phyloP scores from a whole-genome alignment of 2,113 vertebrate species.

The Castor canadensis region DNA sequence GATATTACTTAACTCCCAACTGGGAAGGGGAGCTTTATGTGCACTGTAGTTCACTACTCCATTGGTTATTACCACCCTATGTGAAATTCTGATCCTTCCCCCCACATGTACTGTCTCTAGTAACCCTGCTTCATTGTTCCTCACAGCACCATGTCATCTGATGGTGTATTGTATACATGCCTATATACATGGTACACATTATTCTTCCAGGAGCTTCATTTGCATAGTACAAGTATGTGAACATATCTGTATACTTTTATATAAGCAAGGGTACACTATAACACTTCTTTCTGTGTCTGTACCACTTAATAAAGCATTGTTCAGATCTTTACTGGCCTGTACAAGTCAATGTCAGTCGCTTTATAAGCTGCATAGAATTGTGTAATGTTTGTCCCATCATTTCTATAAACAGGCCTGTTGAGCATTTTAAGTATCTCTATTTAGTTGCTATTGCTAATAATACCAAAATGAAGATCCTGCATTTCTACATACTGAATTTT shows the following conservation, averaged over 20 bases:
- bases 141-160: neutral
- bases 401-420: neutral
- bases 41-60: neutral
- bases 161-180: neutral
- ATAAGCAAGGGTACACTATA: neutral
- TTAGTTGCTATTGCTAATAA: neutral
- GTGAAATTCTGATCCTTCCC: neutral
- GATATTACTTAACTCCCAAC: neutral
- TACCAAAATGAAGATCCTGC: neutral
- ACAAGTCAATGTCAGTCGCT: neutral
- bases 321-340: neutral
- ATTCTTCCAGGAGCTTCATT: neutral
- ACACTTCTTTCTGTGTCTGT: neutral
- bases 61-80: neutral
- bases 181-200: neutral
- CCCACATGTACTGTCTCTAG: neutral
- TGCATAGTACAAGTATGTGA: neutral
- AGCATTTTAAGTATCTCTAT: conserved; percentile 16
- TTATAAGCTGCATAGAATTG: neutral
- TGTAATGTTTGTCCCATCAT: neutral
- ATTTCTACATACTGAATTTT: conserved; percentile 25
- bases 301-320: neutral
- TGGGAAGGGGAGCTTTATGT: neutral
- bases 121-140: neutral
- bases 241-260: neutral